Base-by-base conservation (phyloP, 2,113 vertebrate genomes). In the Azemiops feae region DNA sequence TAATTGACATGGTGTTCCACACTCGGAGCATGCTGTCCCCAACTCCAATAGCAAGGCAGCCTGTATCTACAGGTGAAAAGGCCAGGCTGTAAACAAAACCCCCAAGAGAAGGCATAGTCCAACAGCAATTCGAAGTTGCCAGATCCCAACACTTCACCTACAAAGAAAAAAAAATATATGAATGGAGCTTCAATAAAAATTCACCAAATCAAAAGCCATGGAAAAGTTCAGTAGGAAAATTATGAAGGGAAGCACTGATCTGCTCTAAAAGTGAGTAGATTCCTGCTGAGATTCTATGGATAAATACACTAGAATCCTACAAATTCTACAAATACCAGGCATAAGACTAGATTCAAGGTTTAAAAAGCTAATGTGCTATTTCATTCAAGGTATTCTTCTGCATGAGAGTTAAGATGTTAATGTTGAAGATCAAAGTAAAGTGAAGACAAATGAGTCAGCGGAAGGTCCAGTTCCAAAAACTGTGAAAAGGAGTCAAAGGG, bases 71-170 rank as follows among this genome's bases (percentile, higher is more conserved):
- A 0, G 98, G 98, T 88, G 99, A 99, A 97, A 99, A 99, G 86
- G 98, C 97, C 57, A 99, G 97, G 45, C 98, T 97, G 92, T 99
- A 99, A 54, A 98, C 98, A 85, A 99, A 99, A 0, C 99, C 99
- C 0, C 99, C 99, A 3, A 99, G 98, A 0, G 99, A 98, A 86
- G 99, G 99, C 91, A 99, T 96, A 7, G 98, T 99, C 99, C 99
- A 99, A 94, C 97, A 98, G 95, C 99, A 99, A 3, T 99, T 98
- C 55, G 99, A 97, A 69, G 98, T 97, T 4, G 94, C 93, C 90
- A 99, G 95, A 96, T 99, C 98, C 99, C 99, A 99, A 95, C 99
- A 99, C 88, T 99, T 99, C 55, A 99, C 97, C 99, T 99, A 97
- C 12, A 94, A 57, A 92, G 85, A 93, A 9, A 94, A 14, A 81